phyloP scores from a whole-genome alignment of 2,113 vertebrate genomes.

The Heteronetta atricapilla region DNA sequence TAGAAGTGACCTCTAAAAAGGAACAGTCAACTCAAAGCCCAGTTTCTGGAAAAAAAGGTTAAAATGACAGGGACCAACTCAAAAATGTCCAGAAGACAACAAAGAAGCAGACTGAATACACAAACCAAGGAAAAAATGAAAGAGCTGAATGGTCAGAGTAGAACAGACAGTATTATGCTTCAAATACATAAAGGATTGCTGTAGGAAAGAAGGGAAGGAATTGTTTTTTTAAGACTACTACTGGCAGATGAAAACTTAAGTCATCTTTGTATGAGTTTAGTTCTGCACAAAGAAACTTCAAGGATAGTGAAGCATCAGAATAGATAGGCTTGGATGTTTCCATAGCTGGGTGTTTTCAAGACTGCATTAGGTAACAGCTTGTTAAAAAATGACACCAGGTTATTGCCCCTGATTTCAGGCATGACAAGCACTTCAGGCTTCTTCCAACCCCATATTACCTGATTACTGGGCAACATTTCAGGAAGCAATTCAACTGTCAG shows the following conservation, averaged over 20 bases:
- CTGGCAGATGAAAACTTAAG: background rate
- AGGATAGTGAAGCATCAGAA: background rate
- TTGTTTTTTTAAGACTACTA: background rate
- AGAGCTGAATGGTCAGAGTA: background rate
- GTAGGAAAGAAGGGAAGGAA: background rate
- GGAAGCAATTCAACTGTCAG: background rate
- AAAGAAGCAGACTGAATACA: background rate
- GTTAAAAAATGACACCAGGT: background rate
- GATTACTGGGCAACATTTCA: background rate
- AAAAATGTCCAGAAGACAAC: background rate
- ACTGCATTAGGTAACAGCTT: background rate
- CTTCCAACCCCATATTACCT: background rate
- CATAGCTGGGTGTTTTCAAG: background rate
- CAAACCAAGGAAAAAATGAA: background rate
- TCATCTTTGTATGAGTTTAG: fast-evolving
- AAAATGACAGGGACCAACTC: background rate
- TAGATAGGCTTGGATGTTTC: background rate
- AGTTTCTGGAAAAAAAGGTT: background rate
- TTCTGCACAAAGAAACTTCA: background rate
- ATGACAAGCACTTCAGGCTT: background rate
- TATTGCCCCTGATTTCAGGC: background rate
- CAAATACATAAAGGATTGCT: background rate
- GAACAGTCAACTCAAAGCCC: background rate
- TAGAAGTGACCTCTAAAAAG: background rate
- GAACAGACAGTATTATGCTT: background rate